phyloP scores from a whole-genome alignment of 2,797 vertebrate species.

The Xerus rutilus region DNA sequence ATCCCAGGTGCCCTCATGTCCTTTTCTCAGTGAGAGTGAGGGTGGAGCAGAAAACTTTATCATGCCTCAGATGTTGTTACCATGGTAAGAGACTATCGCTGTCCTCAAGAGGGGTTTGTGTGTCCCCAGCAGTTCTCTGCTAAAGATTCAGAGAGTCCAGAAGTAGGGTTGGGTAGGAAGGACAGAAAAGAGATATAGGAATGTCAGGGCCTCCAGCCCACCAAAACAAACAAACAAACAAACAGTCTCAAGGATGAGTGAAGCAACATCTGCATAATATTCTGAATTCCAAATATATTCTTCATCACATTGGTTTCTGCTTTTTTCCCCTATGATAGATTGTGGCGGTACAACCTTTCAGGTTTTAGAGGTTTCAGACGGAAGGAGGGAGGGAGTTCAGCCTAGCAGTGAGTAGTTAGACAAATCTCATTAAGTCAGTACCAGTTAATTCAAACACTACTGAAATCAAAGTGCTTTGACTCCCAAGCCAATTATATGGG shows the following conservation, averaged over 20 bases:
- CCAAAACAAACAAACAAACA: neutral
- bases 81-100: neutral
- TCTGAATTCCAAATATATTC: neutral
- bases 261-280: too few relatives aligned
- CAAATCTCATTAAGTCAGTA: conserved; percentile 40
- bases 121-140: neutral
- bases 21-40: neutral
- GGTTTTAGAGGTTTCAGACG: neutral
- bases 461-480: conserved; percentile 25
- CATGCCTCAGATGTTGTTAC: neutral
- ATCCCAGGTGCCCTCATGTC: too few relatives aligned
- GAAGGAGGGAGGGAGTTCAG: neutral
- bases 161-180: neutral
- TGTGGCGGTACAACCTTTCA: neutral
- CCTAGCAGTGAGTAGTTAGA: neutral
- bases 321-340: too few relatives aligned
- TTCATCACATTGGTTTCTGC: neutral
- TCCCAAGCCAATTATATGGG: neutral
- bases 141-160: neutral
- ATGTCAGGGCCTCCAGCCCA: too few relatives aligned
- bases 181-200: neutral
- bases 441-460: conserved; percentile 42
- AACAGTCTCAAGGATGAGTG: neutral
- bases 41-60: neutral
- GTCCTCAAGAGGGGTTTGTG: neutral